Evolutionary conservation across 2,888 invertebrate genomes (phyloP).

Genomic region (Hydrotaea diabolus): DNA sequence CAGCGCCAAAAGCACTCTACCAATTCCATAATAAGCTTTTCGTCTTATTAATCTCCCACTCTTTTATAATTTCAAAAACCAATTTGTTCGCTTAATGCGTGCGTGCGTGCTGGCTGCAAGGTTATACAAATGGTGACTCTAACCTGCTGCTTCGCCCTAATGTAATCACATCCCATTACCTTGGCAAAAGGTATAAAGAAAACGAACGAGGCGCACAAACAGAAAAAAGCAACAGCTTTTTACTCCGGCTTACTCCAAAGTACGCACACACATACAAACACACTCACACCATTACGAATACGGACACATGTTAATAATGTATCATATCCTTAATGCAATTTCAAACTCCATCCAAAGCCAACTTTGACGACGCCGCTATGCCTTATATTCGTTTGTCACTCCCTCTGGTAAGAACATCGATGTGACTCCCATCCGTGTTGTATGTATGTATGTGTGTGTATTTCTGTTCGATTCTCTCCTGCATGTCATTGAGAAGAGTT

Average conservation of each 20-base stretch:
- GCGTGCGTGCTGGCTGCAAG: too few relatives aligned
- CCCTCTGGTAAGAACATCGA: background rate
- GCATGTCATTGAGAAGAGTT: background rate
- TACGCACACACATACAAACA: too few relatives aligned
- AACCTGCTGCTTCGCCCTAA: too few relatives aligned
- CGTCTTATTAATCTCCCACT: too few relatives aligned
- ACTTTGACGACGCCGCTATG: background rate
- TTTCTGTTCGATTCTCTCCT: background rate
- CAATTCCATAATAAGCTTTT: too few relatives aligned
- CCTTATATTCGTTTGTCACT: background rate
- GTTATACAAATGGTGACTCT: too few relatives aligned
- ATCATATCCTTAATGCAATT: slow-evolving; percentile 40
- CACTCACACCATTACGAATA: slow-evolving; percentile 19
- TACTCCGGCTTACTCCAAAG: too few relatives aligned
- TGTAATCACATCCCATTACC: slow-evolving; percentile 12
- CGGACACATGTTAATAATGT: slow-evolving; percentile 4
- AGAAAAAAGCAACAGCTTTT: slow-evolving; percentile 26
- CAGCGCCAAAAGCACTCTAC: too few relatives aligned
- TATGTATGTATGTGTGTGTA: background rate
- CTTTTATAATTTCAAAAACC: too few relatives aligned
- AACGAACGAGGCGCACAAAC: background rate
- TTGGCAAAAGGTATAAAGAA: background rate
- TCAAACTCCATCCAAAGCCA: background rate
- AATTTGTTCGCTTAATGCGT: too few relatives aligned
- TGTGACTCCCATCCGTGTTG: background rate